phyloP scores from a whole-genome alignment of 1,140 invertebrate species.

The Panagrolaimus sp. region DNA sequence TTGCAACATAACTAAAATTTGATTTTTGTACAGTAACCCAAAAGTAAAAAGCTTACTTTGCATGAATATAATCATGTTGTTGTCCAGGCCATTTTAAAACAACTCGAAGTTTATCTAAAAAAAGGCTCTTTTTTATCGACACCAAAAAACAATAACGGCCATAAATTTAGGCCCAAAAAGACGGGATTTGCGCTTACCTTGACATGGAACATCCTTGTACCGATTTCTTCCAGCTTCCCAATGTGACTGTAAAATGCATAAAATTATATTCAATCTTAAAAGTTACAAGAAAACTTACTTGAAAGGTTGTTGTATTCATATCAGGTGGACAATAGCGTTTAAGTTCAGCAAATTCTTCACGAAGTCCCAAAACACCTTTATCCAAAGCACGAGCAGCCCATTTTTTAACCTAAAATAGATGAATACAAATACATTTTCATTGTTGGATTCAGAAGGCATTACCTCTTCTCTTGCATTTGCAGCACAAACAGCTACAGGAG shows the following conservation, averaged over 20 bases:
- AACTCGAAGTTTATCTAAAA: slow-evolving; percentile 32
- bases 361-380: slow-evolving; percentile 34
- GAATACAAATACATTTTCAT: too few relatives aligned
- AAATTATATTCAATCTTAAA: too few relatives aligned
- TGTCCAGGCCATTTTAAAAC: slow-evolving; percentile 40
- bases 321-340: slow-evolving; percentile 26
- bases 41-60: slow-evolving; percentile 19
- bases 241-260: too few relatives aligned
- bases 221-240: slow-evolving; percentile 38
- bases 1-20: slow-evolving; percentile 30
- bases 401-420: slow-evolving; percentile 38
- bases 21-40: neutral
- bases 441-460: too few relatives aligned
- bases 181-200: too few relatives aligned
- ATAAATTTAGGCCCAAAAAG: too few relatives aligned
- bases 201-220: slow-evolving; percentile 42
- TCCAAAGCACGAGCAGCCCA: slow-evolving; percentile 35
- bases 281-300: too few relatives aligned
- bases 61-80: slow-evolving; percentile 36
- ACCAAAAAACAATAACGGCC: too few relatives aligned
- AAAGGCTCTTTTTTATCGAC: too few relatives aligned
- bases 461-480: neutral
- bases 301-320: slow-evolving; percentile 33
- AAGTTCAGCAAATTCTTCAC: slow-evolving; percentile 35
- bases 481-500: neutral